Conservation (phyloP, 2,888 invertebrate genomes). For the Euspilapteryx auroguttella region DNA sequence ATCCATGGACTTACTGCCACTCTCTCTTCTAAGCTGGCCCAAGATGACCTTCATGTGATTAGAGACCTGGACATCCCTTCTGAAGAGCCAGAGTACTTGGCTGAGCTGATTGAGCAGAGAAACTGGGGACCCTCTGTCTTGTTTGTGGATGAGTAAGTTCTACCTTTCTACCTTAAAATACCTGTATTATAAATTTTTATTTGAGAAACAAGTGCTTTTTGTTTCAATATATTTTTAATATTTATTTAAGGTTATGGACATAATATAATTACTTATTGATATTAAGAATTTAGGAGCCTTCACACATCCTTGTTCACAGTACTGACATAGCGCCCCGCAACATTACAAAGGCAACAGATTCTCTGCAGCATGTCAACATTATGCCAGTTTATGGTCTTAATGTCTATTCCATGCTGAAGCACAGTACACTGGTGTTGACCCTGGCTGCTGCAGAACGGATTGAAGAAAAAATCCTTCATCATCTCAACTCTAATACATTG, state of each 20-base stretch:
- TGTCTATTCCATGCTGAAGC: constrained; percentile 95
- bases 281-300: too few species aligned
- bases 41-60: constrained; percentile 93
- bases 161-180: constrained; percentile 4
- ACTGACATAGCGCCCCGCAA: constrained; percentile 86
- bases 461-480: constrained; percentile 74
- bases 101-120: constrained; percentile 78
- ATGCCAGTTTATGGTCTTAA: constrained; percentile 97
- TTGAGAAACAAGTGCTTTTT: too few species aligned
- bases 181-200: too few species aligned
- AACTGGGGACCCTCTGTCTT: constrained; percentile 97
- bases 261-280: too few species aligned
- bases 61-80: constrained; percentile 84
- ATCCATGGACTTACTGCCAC: constrained; percentile 80
- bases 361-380: constrained; percentile 81
- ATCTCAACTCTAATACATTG: constrained; percentile 65
- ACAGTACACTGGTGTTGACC: constrained; percentile 89
- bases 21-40: constrained; percentile 89
- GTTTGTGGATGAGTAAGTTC: constrained; percentile 85
- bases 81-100: constrained; percentile 75
- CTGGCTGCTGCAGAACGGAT: constrained; percentile 80
- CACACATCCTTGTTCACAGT: too few species aligned
- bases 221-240: too few species aligned
- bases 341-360: constrained; percentile 79
- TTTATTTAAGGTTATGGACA: too few species aligned